A percentile compares a stretch with the other conserved stretches of the same genome.
These are phyloP conservation scores for Sebastes schlegelii DNA, from an alignment of 2,113 vertebrate genomes.

Conservation along the genomic window DNA sequence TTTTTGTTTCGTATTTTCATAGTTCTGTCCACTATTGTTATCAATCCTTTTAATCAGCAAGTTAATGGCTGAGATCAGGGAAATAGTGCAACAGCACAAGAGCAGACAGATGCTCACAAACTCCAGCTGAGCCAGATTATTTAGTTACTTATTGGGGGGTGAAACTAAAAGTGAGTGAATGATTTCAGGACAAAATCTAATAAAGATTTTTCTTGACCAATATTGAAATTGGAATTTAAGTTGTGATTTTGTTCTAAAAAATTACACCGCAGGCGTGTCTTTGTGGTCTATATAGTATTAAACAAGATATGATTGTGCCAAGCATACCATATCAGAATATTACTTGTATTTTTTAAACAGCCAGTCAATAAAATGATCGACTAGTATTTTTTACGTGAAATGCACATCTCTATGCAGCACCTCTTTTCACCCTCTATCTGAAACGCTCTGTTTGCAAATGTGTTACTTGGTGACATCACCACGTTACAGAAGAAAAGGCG, in stretches of 20 bases:
- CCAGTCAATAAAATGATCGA: too few relatives aligned
- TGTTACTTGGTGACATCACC: too few relatives aligned
- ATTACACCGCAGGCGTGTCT: background rate
- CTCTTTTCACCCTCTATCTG: too few relatives aligned
- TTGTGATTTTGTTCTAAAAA: background rate
- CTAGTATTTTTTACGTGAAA: too few relatives aligned
- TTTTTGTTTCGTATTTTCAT: background rate
- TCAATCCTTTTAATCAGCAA: background rate
- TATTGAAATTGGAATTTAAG: background rate
- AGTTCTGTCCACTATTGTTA: background rate
- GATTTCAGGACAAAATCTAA: background rate
- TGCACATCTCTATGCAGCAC: too few relatives aligned
- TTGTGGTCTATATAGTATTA: background rate
- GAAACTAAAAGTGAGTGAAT: background rate
- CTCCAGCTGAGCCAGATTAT: background rate
- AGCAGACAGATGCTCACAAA: background rate
- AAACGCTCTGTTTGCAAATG: too few relatives aligned
- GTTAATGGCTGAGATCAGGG: background rate
- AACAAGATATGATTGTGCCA: background rate
- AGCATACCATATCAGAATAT: background rate
- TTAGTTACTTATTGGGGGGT: background rate
- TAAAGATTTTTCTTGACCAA: background rate
- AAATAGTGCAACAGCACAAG: background rate
- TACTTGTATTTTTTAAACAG: background rate
- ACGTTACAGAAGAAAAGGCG: too few relatives aligned